Conservation (phyloP, 2,888 invertebrate genomes). For the Nomada fabriciana region DNA sequence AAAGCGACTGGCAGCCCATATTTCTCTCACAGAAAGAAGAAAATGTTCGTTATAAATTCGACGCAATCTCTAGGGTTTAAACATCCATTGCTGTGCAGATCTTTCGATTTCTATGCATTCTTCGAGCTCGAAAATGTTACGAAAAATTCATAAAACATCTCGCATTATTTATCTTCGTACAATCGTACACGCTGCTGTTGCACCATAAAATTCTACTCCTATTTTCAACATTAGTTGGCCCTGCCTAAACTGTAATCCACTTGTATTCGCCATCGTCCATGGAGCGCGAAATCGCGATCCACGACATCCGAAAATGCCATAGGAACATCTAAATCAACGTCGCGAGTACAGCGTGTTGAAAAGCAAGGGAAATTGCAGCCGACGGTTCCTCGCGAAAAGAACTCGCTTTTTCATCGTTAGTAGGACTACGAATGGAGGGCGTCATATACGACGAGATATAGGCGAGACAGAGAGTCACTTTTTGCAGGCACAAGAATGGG, state of each 20-base stretch:
- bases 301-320: too few relatives aligned
- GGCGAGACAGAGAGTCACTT: constrained; percentile 48
- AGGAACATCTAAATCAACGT: constrained; percentile 17
- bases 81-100: too few relatives aligned
- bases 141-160: too few relatives aligned
- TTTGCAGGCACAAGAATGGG: constrained; percentile 65
- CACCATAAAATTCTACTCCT: background rate
- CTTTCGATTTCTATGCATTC: too few relatives aligned
- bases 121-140: too few relatives aligned
- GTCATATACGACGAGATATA: constrained; percentile 43
- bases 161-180: too few relatives aligned
- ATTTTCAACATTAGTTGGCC: background rate
- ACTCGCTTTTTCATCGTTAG: constrained; percentile 54
- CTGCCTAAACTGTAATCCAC: too few relatives aligned
- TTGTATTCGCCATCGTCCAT: too few relatives aligned
- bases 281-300: background rate
- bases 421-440: constrained; percentile 19
- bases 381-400: constrained; percentile 8
- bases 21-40: background rate
- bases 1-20: background rate
- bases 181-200: too few relatives aligned
- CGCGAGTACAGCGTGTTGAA: background rate
- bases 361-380: constrained; percentile 30
- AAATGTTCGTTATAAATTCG: background rate
- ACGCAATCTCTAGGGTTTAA: too few relatives aligned